phyloP scores from a whole-genome alignment of 2,113 vertebrate species.

The Mobula hypostoma region DNA sequence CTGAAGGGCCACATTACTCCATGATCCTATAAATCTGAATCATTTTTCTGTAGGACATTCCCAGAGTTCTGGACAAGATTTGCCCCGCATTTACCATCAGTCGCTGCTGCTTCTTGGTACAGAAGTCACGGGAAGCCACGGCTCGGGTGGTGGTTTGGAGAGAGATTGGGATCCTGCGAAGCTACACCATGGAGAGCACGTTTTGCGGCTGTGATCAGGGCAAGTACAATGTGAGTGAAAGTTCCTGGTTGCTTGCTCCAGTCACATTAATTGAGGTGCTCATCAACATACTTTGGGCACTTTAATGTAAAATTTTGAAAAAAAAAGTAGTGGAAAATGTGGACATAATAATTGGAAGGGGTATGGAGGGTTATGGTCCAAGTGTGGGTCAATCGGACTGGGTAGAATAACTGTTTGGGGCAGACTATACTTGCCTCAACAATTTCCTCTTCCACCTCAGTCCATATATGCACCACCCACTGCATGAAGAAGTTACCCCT shows the following conservation, averaged over 20 bases:
- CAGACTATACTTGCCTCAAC: too few relatives aligned
- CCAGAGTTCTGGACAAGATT: conserved; percentile 80
- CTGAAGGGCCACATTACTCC: too few relatives aligned
- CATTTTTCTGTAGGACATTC: conserved; percentile 62
- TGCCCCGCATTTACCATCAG: conserved; percentile 81
- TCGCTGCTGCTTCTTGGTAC: conserved; percentile 84
- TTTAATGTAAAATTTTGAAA: too few relatives aligned
- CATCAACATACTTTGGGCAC: not conserved
- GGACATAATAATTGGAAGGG: not conserved
- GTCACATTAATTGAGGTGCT: not conserved
- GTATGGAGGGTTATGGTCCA: too few relatives aligned
- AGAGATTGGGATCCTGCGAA: conserved; percentile 78
- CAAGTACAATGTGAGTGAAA: conserved; percentile 68
- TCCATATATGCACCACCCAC: too few relatives aligned
- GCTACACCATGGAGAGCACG: conserved; percentile 92
- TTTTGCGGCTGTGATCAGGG: conserved; percentile 85
- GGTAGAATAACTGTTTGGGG: too few relatives aligned
- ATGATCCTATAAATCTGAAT: too few relatives aligned
- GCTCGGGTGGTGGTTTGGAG: conserved; percentile 84
- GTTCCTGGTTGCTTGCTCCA: not conserved
- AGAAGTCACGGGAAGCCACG: conserved; percentile 78
- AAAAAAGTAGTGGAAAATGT: not conserved
- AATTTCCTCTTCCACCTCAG: too few relatives aligned
- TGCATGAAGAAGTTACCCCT: too few relatives aligned
- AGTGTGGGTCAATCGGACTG: too few relatives aligned